Conservation (phyloP, 2,888 invertebrate genomes). For the Tromatobia lineatoria region DNA sequence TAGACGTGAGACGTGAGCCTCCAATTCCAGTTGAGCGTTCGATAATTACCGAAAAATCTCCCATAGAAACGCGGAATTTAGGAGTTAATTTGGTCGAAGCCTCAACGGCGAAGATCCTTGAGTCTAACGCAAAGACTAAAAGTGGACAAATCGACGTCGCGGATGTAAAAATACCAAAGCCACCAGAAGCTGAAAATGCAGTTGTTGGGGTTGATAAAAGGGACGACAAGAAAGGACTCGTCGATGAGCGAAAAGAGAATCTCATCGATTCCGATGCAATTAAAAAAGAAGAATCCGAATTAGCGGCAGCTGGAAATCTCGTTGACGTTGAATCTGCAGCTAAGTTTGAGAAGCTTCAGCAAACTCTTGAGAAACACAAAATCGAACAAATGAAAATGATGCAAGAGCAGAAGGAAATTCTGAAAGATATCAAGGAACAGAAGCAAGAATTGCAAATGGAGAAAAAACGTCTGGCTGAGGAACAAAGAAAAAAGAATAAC, state of each 20-base stretch:
- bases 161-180: background rate
- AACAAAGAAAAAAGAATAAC: conserved; percentile 55
- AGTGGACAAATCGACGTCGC: conserved; percentile 79
- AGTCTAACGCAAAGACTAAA: conserved; percentile 78
- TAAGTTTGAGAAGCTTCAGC: conserved; percentile 81
- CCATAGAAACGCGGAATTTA: conserved; percentile 74
- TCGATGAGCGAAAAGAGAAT: conserved; percentile 79
- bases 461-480: conserved; percentile 65
- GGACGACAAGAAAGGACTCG: conserved; percentile 35
- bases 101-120: background rate
- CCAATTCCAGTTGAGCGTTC: conserved; percentile 83
- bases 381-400: conserved; percentile 90
- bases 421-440: conserved; percentile 88
- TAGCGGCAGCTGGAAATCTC: conserved; percentile 83
- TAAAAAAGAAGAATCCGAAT: conserved; percentile 86
- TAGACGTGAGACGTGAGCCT: conserved; percentile 81
- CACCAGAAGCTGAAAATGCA: conserved; percentile 69
- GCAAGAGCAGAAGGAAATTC: conserved; percentile 89
- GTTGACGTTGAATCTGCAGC: conserved; percentile 79
- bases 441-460: conserved; percentile 85
- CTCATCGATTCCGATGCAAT: conserved; percentile 83
- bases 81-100: conserved; percentile 63
- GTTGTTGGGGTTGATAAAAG: conserved; percentile 65
- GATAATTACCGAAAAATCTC: conserved; percentile 78
- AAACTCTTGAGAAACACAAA: conserved; percentile 89